These are phyloP conservation scores for Propithecus perrieri DNA, from an alignment of 2,797 vertebrate genomes.

Conservation along the genomic window DNA sequence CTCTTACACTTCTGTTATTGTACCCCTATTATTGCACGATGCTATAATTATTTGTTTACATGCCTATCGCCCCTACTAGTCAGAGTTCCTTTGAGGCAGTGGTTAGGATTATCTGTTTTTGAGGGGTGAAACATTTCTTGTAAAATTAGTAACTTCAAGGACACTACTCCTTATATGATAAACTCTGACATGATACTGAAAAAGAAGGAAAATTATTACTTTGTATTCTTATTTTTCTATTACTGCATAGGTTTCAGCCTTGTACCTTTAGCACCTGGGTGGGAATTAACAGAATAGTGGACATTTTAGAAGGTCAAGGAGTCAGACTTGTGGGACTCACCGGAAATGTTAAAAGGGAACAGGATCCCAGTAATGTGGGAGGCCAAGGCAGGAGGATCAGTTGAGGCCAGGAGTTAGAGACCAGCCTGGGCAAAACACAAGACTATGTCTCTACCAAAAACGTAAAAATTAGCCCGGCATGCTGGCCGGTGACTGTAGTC, in stretches of 20 bases:
- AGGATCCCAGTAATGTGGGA: background rate
- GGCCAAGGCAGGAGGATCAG: background rate
- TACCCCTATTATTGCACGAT: background rate
- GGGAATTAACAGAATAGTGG: background rate
- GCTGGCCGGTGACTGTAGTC: background rate
- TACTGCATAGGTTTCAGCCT: background rate
- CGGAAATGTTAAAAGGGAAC: background rate
- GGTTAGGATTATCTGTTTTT: background rate
- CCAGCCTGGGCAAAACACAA: background rate
- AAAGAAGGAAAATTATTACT: background rate
- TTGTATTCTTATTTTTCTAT: background rate
- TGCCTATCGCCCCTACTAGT: background rate
- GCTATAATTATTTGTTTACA: background rate
- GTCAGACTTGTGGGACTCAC: background rate
- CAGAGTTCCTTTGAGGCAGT: background rate
- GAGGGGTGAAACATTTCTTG: background rate
- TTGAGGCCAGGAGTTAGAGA: background rate
- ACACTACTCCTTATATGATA: background rate
- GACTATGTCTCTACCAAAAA: background rate
- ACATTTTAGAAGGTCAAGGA: slow-evolving; percentile 16
- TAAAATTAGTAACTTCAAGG: background rate
- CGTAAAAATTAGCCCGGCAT: background rate
- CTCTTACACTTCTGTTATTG: background rate
- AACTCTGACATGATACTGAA: background rate
- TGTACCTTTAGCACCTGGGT: background rate